phyloP scores from a whole-genome alignment of 2,888 invertebrate genomes.

The Brassicogethes aeneus region DNA sequence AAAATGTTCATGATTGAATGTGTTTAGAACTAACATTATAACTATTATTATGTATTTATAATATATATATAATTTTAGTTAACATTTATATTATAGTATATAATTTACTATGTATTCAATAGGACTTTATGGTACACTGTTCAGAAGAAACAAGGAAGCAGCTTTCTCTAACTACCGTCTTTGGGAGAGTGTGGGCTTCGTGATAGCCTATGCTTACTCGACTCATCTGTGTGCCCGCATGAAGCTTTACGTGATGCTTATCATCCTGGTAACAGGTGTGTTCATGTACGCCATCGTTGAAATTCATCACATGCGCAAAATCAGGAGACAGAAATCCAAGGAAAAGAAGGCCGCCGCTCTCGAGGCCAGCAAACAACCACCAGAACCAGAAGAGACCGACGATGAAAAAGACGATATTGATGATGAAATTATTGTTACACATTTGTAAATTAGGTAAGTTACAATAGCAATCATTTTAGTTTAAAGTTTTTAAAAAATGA shows the following conservation, averaged over 20 bases:
- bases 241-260: conserved; percentile 78
- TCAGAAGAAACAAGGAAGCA: conserved; percentile 82
- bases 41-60: no score
- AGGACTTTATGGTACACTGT: conserved; percentile 81
- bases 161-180: conserved; percentile 86
- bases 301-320: conserved; percentile 73
- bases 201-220: conserved; percentile 82
- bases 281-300: conserved; percentile 74
- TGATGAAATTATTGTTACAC: conserved; percentile 80
- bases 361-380: conserved; percentile 46
- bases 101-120: no score
- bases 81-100: no score
- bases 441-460: conserved; percentile 48
- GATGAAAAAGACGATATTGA: conserved; percentile 82
- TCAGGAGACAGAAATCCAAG: conserved; percentile 62
- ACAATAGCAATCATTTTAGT: no score
- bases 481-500: no score
- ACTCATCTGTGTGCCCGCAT: conserved; percentile 76
- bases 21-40: no score
- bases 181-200: conserved; percentile 87
- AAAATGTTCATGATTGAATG: no score
- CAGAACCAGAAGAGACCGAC: conserved; percentile 65
- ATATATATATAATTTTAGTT: no score
- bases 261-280: conserved; percentile 65
- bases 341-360: conserved; percentile 53